Percentiles rank a stretch among this genome's conserved stretches.
Conservation (phyloP, 2,888 invertebrate genomes). For the Merodon equestris region DNA sequence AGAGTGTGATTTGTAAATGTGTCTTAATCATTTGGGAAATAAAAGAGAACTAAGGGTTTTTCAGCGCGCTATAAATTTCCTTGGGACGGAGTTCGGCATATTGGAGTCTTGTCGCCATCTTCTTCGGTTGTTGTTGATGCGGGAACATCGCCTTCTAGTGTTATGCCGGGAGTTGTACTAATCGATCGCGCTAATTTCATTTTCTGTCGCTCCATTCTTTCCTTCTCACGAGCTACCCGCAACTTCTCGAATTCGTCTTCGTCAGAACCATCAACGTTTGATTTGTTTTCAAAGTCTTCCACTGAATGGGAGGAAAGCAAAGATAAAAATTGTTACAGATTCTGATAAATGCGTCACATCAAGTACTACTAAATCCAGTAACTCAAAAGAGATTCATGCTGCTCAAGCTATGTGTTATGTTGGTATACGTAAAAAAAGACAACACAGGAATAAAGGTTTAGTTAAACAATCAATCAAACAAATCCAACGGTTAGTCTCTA, state of each 20-base stretch:
- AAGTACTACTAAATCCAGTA: not conserved
- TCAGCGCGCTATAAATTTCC: slow-evolving; percentile 55
- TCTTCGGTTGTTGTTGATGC: slow-evolving; percentile 11
- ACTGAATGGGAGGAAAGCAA: slow-evolving; percentile 69
- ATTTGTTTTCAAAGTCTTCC: slow-evolving; percentile 74
- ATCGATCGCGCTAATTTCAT: slow-evolving; percentile 82
- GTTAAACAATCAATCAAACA: slow-evolving; percentile 46
- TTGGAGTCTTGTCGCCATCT: slow-evolving; percentile 34
- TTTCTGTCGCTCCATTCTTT: slow-evolving; percentile 83
- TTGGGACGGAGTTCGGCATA: slow-evolving; percentile 34
- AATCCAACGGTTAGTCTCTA: slow-evolving; percentile 18
- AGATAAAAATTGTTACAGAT: not conserved
- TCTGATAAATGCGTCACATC: slow-evolving; percentile 6
- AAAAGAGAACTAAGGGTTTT: slow-evolving; percentile 57
- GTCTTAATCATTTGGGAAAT: slow-evolving; percentile 58
- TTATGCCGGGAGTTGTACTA: slow-evolving; percentile 76
- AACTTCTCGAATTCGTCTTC: slow-evolving; percentile 87
- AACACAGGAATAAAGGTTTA: slow-evolving; percentile 21
- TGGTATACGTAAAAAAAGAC: slow-evolving; percentile 13
- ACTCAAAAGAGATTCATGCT: not conserved
- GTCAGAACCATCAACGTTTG: slow-evolving; percentile 74
- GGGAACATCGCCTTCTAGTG: slow-evolving; percentile 60
- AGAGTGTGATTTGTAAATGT: not conserved
- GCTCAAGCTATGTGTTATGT: slow-evolving; percentile 21
- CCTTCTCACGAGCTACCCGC: slow-evolving; percentile 84